phyloP scores from a whole-genome alignment of 2,113 vertebrate species.

The Anolis sagrei region DNA sequence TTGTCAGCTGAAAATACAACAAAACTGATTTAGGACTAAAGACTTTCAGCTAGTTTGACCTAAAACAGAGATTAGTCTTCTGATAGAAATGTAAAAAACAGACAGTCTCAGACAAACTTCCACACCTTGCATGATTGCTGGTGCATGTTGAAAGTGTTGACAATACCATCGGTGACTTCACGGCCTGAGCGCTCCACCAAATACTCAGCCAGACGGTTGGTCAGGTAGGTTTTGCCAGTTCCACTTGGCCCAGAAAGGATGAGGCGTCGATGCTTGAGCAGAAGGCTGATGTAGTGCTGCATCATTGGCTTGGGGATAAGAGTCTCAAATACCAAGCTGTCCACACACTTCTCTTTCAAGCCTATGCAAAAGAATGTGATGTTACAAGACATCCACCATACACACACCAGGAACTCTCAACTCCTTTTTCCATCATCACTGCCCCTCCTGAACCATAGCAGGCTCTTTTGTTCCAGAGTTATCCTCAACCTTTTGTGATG shows the following conservation, averaged over 20 bases:
- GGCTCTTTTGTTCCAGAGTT: not conserved
- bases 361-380: constrained; percentile 72
- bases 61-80: not conserved
- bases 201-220: constrained; percentile 90
- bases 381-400: not conserved
- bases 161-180: constrained; percentile 80
- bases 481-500: too few relatives aligned
- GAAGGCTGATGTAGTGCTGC: constrained; percentile 94
- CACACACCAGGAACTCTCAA: too few relatives aligned
- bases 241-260: constrained; percentile 93
- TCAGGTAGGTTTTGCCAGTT: constrained; percentile 94
- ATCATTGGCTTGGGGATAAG: constrained; percentile 97
- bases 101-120: not conserved
- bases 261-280: constrained; percentile 93
- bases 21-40: not conserved
- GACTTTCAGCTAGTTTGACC: not conserved
- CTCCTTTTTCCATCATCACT: not conserved
- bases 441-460: not conserved
- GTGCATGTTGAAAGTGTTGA: constrained; percentile 95
- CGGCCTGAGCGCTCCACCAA: constrained; percentile 88
- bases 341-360: constrained; percentile 90
- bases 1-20: not conserved
- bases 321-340: constrained; percentile 94
- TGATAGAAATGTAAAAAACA: not conserved
- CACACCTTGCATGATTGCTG: constrained; percentile 93